Evolutionary conservation across 2,888 invertebrate genomes (phyloP).

Genomic region (Parelbella ahira): DNA sequence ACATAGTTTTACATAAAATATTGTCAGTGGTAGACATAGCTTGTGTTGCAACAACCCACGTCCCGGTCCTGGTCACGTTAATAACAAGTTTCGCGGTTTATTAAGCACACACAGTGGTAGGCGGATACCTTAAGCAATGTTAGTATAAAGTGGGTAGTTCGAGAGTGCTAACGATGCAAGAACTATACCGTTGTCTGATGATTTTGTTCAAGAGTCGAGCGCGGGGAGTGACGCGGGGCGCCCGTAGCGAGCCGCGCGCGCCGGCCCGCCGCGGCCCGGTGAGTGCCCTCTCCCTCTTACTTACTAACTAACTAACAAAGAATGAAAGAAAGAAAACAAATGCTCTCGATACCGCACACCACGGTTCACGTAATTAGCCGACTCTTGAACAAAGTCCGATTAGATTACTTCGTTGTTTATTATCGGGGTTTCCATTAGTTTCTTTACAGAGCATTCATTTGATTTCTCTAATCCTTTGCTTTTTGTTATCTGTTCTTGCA

Average conservation of each 20-base stretch:
- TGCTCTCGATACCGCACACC: conserved; percentile 28
- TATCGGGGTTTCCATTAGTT: no score
- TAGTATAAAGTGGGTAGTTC: no score
- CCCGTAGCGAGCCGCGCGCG: conserved; percentile 58
- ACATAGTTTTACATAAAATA: no score
- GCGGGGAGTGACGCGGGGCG: conserved; percentile 57
- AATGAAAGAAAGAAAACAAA: not conserved
- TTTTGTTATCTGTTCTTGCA: conserved; percentile 2
- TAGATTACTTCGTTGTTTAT: no score
- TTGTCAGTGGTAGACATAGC: no score
- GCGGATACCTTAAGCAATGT: no score
- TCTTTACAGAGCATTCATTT: conserved; percentile 1
- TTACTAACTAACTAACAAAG: conserved; percentile 21
- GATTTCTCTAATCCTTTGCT: conserved; percentile 1
- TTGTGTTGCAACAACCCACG: no score
- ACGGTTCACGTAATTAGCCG: conserved; percentile 48
- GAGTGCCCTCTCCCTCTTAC: conserved; percentile 51
- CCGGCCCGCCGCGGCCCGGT: conserved; percentile 55
- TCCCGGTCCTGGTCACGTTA: no score
- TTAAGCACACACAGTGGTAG: no score
- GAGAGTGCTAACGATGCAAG: conserved; percentile 30
- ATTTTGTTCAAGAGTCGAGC: conserved; percentile 78
- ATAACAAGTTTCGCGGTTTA: no score
- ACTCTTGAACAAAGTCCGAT: conserved; percentile 54
- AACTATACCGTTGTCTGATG: conserved; percentile 39